Base-by-base conservation (phyloP, 2,888 invertebrate genomes). In the Drosophila demipolita region DNA sequence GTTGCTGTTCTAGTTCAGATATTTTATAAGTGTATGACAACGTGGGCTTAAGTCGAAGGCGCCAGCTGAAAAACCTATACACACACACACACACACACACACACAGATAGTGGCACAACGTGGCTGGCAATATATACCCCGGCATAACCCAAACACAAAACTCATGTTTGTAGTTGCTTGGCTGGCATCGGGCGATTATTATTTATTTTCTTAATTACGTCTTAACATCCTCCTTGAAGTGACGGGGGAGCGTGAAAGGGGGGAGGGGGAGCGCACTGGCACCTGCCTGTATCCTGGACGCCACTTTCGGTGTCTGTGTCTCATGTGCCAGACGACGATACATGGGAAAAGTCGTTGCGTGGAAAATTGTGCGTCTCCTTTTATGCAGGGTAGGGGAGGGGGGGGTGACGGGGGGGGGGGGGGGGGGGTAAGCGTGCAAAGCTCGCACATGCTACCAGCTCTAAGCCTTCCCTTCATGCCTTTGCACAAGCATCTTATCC, bases 171-270 rank as follows among this genome's bases (percentile, higher is more conserved):
- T 53, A 55, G 72, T 63, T 75, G 70, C 40, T 68, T 55, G 58
- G 58, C 65, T 78, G 77, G 78, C 89, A 85, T 82, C 66, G 83
- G 82, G 80, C 88, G 90, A 90, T 90, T 90, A 90, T 90, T 90
- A 90, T 90, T 90, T 90, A 90, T 90, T 91, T 90, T 90, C 90
- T 91, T 90, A 90, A 90, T 90, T 90, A 90, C 85, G 89, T 83
- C 87, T 87, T 82, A 83, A 63, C 83, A 85, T 79, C 75, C 88
- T 66, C 52, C 78, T 61, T 68, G 75, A 83, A 74, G 87, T 75
- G 85, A 66, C 52, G 75, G 54, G 68, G 75, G 57, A 29, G 29
- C 29, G 29, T 3, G 29, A 5, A 29, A 5, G 42, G 53, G 48
- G 55, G 54, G 29, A n/a, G 49, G 17, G 49, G 48, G 45, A 23